Base-by-base conservation (phyloP, 1,140 invertebrate genomes). In the Mamestra configurata region DNA sequence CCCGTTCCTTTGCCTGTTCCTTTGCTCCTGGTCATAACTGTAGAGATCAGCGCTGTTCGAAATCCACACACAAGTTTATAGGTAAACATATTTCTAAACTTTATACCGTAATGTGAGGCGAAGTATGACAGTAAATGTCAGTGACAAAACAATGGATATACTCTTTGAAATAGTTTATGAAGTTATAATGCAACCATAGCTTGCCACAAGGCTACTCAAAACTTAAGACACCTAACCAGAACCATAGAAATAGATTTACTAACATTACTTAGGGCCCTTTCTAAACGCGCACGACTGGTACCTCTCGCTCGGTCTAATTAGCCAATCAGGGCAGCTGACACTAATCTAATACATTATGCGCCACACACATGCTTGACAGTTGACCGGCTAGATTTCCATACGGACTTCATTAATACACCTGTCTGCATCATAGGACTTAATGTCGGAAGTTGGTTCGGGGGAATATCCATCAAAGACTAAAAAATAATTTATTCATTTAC, bases 261-360 rank as follows among this genome's bases (percentile, higher is more conserved):
- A 31, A 31, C 27, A 31, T 31, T 31, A 3, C 2, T 5, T 31
- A 31, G 1, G 5, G 5, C 1, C 27, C n/a, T 3, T 31, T 31
- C 27, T 31, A 31, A 31, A 31, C 27, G 27, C 13, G 2, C 53
- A 55, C 53, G 13, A 24, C 31, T 35, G 8, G 15, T 3, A 66
- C 35, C 20, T 40, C 35, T 11, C 15, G 1, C n/a, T 6, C 15
- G 0, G n/a, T 35, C 61, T 66, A 22, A 66, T 66, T 43, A 66
- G 3, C 37, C 61, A 66, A 66, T 43, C 61, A 66, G 37, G 37
- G 4, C 31, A 37, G 35, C 18, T 24, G 61, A 66, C 61, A 24
- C 37, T 40, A 43, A 66, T 66, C 61, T 13, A 66, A 2, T 43
- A 66, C n/a, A 66, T 66, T 43, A 66, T 43, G 61, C 61, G n/a